Evolutionary conservation across 1,140 invertebrate species (phyloP).

Genomic region (Drosophila albomicans): DNA sequence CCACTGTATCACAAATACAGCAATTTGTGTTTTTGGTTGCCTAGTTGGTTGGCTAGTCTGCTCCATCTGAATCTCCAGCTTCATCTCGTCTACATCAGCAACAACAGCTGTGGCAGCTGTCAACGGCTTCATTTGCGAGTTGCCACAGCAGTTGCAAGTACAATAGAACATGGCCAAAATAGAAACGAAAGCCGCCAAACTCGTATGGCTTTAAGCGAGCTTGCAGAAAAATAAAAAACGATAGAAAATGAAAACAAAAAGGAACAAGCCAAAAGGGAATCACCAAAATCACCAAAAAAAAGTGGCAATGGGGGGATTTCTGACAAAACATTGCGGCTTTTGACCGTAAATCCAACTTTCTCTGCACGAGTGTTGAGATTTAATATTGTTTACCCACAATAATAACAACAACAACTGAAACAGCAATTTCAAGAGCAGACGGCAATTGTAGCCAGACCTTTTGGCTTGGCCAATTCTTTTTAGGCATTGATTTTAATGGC

Average conservation of each 20-base stretch:
- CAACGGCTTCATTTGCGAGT: conserved; percentile 64
- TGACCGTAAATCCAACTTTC: conserved; percentile 73
- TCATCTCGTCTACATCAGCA: background rate
- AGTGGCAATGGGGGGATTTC: background rate
- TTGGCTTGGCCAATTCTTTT: conserved; percentile 33
- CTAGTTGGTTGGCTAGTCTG: too few species aligned
- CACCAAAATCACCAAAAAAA: conserved; percentile 17
- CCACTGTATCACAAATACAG: background rate
- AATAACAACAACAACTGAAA: conserved; percentile 44
- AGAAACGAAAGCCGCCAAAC: conserved; percentile 44
- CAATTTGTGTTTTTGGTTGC: background rate
- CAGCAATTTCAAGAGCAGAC: conserved; percentile 7
- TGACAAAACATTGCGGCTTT: conserved; percentile 49
- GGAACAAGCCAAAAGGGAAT: conserved; percentile 51
- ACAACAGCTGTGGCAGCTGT: conserved; percentile 45
- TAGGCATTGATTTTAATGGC: conserved; percentile 74
- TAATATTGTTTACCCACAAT: conserved; percentile 75
- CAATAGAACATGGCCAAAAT: conserved; percentile 30
- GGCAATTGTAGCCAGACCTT: conserved; percentile 62
- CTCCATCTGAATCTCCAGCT: conserved; percentile 12
- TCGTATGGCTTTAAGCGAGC: conserved; percentile 57
- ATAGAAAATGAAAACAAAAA: conserved; percentile 20
- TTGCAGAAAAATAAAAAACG: conserved; percentile 39
- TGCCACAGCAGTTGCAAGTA: conserved; percentile 25
- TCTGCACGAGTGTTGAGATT: conserved; percentile 79